Conservation (phyloP, 2,113 vertebrate genomes). For the Chauna torquata region DNA sequence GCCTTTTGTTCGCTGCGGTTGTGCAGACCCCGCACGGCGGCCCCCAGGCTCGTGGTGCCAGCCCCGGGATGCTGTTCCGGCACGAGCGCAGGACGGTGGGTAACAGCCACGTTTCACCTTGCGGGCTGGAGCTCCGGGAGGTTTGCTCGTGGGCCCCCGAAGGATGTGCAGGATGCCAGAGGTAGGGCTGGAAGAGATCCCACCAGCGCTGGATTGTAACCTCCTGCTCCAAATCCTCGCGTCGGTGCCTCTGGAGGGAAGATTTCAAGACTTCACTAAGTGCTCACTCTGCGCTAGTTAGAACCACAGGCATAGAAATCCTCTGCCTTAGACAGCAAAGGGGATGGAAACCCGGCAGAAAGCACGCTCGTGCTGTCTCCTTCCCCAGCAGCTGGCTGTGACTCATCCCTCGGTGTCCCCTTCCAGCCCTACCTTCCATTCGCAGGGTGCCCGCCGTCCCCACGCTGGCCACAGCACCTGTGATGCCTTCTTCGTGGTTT, state of each 20-base stretch:
- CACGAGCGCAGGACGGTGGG: rapidly evolving
- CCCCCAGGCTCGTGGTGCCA: background rate
- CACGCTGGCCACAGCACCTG: background rate
- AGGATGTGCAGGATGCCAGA: background rate
- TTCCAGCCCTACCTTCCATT: background rate
- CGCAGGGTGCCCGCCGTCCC: background rate
- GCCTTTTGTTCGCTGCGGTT: background rate
- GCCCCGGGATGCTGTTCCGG: background rate
- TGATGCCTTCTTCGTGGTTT: background rate
- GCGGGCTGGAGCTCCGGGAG: background rate
- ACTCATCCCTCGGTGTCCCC: background rate
- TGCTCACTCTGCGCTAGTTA: background rate
- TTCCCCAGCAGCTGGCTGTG: background rate
- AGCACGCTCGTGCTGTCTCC: background rate
- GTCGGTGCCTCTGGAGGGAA: background rate
- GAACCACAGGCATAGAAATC: background rate
- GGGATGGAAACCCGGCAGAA: background rate
- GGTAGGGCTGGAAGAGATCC: background rate
- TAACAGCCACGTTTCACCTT: rapidly evolving
- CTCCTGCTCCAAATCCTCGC: background rate
- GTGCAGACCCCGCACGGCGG: rapidly evolving
- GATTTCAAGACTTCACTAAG: background rate
- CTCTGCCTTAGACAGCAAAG: background rate
- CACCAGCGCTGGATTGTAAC: background rate
- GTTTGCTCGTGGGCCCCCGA: background rate